Percentiles rank a stretch among this genome's conserved stretches.
These are phyloP conservation scores for Elephas maximus DNA, from an alignment of 2,113 vertebrate species.

Conservation along the genomic window DNA sequence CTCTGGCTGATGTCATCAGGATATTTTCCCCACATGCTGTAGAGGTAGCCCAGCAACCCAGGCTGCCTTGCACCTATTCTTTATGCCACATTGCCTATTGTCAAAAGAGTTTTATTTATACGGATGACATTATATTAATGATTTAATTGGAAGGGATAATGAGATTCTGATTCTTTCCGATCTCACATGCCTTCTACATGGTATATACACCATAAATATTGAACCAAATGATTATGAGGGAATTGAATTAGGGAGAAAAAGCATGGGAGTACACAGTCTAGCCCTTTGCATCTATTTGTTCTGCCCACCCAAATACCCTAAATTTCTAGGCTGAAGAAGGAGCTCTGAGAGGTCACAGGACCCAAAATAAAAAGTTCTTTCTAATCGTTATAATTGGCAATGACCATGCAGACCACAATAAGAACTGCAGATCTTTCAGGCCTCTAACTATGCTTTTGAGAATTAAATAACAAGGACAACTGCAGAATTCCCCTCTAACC, in stretches of 20 bases:
- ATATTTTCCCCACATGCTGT: neutral
- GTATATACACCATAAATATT: neutral
- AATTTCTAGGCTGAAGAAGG: neutral
- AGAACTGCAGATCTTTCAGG: constrained; percentile 5
- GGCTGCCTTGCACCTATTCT: constrained; percentile 1
- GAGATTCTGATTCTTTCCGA: constrained; percentile 35
- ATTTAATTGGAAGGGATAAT: constrained; percentile 52
- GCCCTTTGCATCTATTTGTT: neutral
- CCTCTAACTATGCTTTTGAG: constrained; percentile 3
- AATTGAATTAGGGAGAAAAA: neutral
- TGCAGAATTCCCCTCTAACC: neutral
- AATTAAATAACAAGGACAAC: constrained; percentile 7
- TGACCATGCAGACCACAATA: neutral
- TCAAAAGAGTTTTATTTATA: constrained; percentile 52
- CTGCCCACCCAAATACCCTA: neutral
- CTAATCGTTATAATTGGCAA: neutral
- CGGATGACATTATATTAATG: constrained; percentile 17
- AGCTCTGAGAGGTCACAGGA: neutral
- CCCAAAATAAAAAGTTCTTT: constrained; percentile 30
- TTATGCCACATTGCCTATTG: constrained; percentile 53
- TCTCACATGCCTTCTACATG: neutral
- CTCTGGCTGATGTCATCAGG: constrained; percentile 45
- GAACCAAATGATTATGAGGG: neutral
- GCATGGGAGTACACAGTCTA: neutral
- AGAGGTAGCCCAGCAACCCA: neutral